These are phyloP conservation scores for Cynopterus brachyotis DNA, from an alignment of 2,113 vertebrate genomes.

Conservation along the genomic window DNA sequence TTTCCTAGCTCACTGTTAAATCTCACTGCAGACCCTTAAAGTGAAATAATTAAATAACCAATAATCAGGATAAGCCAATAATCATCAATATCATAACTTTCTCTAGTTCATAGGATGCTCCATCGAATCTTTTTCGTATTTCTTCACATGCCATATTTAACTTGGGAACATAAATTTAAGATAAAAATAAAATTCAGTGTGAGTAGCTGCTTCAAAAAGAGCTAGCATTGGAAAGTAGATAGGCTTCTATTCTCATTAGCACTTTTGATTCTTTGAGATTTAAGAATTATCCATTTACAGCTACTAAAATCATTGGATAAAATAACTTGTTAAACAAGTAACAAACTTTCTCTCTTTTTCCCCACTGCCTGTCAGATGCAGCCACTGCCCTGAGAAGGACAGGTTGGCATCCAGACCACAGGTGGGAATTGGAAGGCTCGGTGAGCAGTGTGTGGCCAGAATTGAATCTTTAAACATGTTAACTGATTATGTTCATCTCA, in stretches of 20 bases:
- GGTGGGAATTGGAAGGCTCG: not conserved
- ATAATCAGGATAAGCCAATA: not conserved
- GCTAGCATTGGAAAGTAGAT: slow-evolving; percentile 24
- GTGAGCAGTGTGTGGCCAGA: not conserved
- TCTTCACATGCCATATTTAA: slow-evolving; percentile 50
- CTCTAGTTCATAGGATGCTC: not conserved
- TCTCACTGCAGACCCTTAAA: not conserved
- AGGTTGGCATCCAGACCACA: not conserved
- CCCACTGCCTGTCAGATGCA: not conserved
- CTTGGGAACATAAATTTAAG: slow-evolving; percentile 45
- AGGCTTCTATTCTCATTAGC: slow-evolving; percentile 70
- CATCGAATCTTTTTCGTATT: slow-evolving; percentile 11
- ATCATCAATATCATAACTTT: not conserved
- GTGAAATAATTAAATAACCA: not conserved
- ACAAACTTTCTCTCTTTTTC: not conserved
- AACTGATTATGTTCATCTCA: not conserved
- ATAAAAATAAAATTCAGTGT: slow-evolving; percentile 59
- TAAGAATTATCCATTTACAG: slow-evolving; percentile 61
- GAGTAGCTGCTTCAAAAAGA: slow-evolving; percentile 46
- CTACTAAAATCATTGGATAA: slow-evolving; percentile 39
- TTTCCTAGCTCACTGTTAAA: not conserved
- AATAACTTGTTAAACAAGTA: not conserved
- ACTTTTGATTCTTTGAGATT: slow-evolving; percentile 59
- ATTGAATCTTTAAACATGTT: not conserved
- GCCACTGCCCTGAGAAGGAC: not conserved